Base-by-base conservation (phyloP, 2,888 invertebrate genomes). In the Holacanthella duospinosa region DNA sequence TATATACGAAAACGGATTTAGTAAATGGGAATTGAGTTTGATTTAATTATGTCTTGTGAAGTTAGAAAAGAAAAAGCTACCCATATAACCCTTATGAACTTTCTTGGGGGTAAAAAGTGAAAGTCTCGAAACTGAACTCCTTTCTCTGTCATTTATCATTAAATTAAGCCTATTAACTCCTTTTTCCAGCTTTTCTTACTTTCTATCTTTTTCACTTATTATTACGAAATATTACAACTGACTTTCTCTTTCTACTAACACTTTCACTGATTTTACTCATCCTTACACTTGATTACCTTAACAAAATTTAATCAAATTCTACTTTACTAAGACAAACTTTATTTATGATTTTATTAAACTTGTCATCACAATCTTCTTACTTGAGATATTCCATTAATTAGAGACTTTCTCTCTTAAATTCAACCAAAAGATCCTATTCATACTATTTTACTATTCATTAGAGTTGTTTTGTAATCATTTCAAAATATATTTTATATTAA, bases 161-260 rank as follows among this genome's bases (percentile, higher is more conserved):
- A 65, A 67, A 67, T 67, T 65, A 67, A 65, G 61, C 63, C 65
- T 63, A 67, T 67, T 67, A 67, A 63, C 65, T 61, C 56, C 55
- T 63, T 62, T 48, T 48, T 55, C 55, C n/a, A n/a, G n/a, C n/a
- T n/a, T n/a, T n/a, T n/a, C n/a, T n/a, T n/a, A n/a, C 43, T 58
- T 56, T 62, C 55, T 55, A 43, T 27, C 24, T 48, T 57, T 56
- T 57, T 21, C 26, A 27, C 27, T 25, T 55, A 9, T 55, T 55
- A 27, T 55, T 48, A 48, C 48, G 48, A n/a, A 48, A 48, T 48
- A 48, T 48, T 19, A 29, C 25, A 29, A 21, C 27, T 21, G 27
- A 60, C 29, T 29, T 25, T 53, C 25, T 36, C 29, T 53, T 48
- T 53, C 60, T 60, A 29, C 29, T 60, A 28, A 27, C 44, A 9